Base-by-base conservation (phyloP, 1,140 invertebrate species). In the Sycophila sp. region DNA sequence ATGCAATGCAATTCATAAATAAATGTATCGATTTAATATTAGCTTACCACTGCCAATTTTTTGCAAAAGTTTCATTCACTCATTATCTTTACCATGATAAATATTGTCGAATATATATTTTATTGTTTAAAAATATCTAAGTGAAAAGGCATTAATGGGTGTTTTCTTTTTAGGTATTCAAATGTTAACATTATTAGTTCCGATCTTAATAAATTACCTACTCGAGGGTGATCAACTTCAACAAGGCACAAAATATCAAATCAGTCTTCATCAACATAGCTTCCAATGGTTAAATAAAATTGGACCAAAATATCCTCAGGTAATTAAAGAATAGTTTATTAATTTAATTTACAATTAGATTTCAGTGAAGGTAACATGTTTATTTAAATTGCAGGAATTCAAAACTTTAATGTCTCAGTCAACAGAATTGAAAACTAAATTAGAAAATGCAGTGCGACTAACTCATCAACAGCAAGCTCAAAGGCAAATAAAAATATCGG, bases 221-320 rank as follows among this genome's bases (percentile, higher is more conserved):
- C 85, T 93, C 65, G 92, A 94, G 74, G 89, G 88, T 11, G 88
- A 89, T 59, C 89, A 89, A 73, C 78, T 93, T 30, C 83, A 88
- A 55, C 86, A 88, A 30, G 87, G 90, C 38, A 89, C 90, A 56
- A 89, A 92, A 76, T 90, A 90, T 77, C 88, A 89, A 51, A 85
- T 89, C 22, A 87, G 88, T 59, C 87, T 98, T 17, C 96, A 98
- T 85, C 94, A 97, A 69, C 91, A 94, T 77, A 93, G 94, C 72
- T 88, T 98, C 71, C 91, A 95, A 75, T 94, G 93, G 90, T 88
- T 99, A 13, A 96, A 94, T 84, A 93, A 93, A 81, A 93, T 98
- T 79, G 96, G 96, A 32, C 94, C 95, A 2, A 94, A 94, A 81
- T 94, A 96, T 87, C 94, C 94, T 70, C 92, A 94, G 88, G 93